Percentiles rank a stretch among this genome's conserved stretches.
Evolutionary conservation across 2,888 invertebrate genomes (phyloP).

Genomic region (Microctonus hyperodae): DNA sequence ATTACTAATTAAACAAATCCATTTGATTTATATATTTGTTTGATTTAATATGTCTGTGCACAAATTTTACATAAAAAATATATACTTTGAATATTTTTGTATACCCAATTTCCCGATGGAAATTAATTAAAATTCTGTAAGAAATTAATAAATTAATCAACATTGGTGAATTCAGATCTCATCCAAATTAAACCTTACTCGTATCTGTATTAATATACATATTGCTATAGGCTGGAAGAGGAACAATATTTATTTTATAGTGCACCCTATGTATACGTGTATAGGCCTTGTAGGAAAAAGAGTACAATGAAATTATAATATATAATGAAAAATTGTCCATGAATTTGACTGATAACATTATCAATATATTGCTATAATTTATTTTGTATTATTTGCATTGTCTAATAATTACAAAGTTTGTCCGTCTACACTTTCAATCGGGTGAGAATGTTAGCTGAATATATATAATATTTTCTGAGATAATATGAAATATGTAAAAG

Average conservation of each 20-base stretch:
- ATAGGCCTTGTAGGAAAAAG: slow-evolving; percentile 6
- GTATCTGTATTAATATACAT: slow-evolving; percentile 10
- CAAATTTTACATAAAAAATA: neutral
- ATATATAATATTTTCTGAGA: neutral
- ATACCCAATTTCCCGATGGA: no score
- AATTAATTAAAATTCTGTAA: no score
- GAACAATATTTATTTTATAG: slow-evolving; percentile 38
- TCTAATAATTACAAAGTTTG: neutral
- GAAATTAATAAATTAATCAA: neutral
- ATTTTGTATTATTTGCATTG: neutral
- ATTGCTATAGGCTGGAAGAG: slow-evolving; percentile 42
- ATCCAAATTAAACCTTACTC: slow-evolving; percentile 14
- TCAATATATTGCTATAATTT: neutral
- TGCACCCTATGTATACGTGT: slow-evolving; percentile 9
- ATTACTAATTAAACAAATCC: neutral
- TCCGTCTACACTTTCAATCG: neutral
- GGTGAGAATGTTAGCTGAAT: neutral
- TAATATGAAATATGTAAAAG: neutral
- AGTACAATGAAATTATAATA: slow-evolving; percentile 7
- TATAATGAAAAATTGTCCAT: neutral
- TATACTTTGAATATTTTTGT: no score
- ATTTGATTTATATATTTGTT: neutral
- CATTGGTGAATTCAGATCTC: neutral
- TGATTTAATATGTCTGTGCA: neutral
- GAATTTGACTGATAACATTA: neutral